phyloP scores from a whole-genome alignment of 2,797 vertebrate genomes.

The Pangasius djambal region DNA sequence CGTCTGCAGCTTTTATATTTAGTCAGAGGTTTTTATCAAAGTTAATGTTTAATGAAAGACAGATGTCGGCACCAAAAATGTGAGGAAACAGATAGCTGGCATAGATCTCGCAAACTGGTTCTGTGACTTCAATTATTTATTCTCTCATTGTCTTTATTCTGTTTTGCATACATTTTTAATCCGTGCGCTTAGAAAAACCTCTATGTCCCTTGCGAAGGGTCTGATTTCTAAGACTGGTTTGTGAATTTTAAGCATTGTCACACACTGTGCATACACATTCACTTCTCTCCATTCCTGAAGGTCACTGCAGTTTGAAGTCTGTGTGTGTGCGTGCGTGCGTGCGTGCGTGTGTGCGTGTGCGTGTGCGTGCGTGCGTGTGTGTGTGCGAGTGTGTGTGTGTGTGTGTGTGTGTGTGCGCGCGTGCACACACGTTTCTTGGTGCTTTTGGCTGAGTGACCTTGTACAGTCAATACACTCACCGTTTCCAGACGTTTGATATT shows the following conservation, averaged over 20 bases:
- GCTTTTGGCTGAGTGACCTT: constrained; percentile 56
- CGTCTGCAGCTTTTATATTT: background rate
- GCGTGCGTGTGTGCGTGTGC: background rate
- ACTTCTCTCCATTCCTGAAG: constrained; percentile 38
- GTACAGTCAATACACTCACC: constrained; percentile 49
- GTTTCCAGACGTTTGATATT: constrained; percentile 57
- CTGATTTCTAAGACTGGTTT: background rate
- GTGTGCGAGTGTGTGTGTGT: constrained; percentile 12
- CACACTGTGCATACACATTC: constrained; percentile 10
- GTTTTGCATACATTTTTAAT: background rate
- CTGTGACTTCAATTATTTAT: background rate
- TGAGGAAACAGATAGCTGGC: constrained; percentile 2
- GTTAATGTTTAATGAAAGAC: constrained; percentile 40
- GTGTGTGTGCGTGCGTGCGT: constrained; percentile 19
- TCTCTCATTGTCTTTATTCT: background rate
- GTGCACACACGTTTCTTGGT: constrained; percentile 10
- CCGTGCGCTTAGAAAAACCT: background rate
- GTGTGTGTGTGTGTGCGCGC: constrained; percentile 16
- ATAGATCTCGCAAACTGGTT: background rate
- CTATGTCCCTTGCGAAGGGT: background rate
- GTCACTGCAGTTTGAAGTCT: constrained; percentile 47
- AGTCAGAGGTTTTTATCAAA: constrained; percentile 2
- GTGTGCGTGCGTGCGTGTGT: constrained; percentile 38
- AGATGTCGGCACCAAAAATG: background rate
- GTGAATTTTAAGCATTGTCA: constrained; percentile 9